Base-by-base conservation (phyloP, 2,797 vertebrate species). In the Naso thynnoides region DNA sequence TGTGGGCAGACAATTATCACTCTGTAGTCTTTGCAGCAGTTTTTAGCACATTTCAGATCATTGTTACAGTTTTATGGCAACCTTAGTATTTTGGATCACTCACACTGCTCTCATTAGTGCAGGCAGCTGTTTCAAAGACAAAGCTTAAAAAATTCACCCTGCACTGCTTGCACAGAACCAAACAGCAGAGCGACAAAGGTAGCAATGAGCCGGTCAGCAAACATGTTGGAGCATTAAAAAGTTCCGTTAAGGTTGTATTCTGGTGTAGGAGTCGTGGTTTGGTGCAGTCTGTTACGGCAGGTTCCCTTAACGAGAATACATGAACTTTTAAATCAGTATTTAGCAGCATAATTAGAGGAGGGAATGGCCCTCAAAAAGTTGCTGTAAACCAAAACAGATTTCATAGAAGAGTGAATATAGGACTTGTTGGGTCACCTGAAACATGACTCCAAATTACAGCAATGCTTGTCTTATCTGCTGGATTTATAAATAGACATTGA, bases 81-180 rank as follows among this genome's bases (percentile, higher is more conserved):
- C 42, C 48, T 70, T 13, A 49, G 3, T 69, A 42, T 50, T 66
- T 23, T 36, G 16, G n/a, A 24, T 53, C 8, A 53, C 29, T 27
- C 36, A 49, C 16, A 3, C 5, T 5, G 26, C 26, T 60, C 23
- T 60, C 26, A n/a, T 52, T n/a, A n/a, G n/a, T 36, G 52, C 18
- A 38, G 18, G 44, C 50, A 33, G 8, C 29, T 19, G 0, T 36
- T 33, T 45, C 36, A 24, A 36, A 31, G 10, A 47, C 5, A 23
- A 47, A 47, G 3, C n/a, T n/a, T n/a, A n/a, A n/a, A n/a, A n/a
- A n/a, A n/a, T n/a, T n/a, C n/a, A n/a, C n/a, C n/a, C n/a, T n/a
- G n/a, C n/a, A n/a, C n/a, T n/a, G n/a, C n/a, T 8, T 21, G 13
- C 11, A 41, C 26, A 23, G 5, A 13, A 16, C 19, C 24, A 42